Evolutionary conservation across 1,140 invertebrate species (phyloP).

Genomic region (Aplysia californica): DNA sequence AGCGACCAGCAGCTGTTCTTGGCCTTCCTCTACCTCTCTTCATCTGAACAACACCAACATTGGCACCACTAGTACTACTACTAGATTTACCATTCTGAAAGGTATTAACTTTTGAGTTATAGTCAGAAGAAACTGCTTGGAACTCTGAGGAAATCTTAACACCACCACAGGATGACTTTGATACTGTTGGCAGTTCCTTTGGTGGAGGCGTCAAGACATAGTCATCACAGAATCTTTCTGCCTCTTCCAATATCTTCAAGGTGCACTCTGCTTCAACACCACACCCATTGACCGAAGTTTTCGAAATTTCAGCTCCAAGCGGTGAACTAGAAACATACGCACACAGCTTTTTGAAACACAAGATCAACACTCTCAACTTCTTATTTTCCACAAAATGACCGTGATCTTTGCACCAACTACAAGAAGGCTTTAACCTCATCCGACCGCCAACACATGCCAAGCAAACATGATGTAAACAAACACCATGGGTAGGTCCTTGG

Average conservation of each 20-base stretch:
- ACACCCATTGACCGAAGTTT: conserved; percentile 66
- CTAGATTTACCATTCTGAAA: neutral
- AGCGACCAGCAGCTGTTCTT: neutral
- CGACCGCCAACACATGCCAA: conserved; percentile 82
- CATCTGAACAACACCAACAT: neutral
- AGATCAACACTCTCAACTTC: conserved; percentile 81
- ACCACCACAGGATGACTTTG: conserved; percentile 9
- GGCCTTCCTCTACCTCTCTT: conserved; percentile 18
- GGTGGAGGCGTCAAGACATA: conserved; percentile 73
- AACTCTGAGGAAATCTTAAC: no score
- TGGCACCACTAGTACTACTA: neutral
- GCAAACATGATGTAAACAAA: conserved; percentile 91
- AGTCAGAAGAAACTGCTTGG: neutral
- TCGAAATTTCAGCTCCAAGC: conserved; percentile 66
- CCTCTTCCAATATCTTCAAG: conserved; percentile 82
- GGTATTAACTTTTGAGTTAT: neutral
- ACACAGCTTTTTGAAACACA: conserved; percentile 91
- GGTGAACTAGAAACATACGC: conserved; percentile 80
- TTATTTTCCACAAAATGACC: conserved; percentile 86
- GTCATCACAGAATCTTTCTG: conserved; percentile 81
- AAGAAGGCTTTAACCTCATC: conserved; percentile 85
- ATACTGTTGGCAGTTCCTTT: conserved; percentile 65
- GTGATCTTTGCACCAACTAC: conserved; percentile 87
- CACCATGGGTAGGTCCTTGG: conserved; percentile 81
- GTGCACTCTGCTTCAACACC: conserved; percentile 72